A percentile compares a stretch with the other conserved stretches of the same genome.
Conservation (phyloP, 1,140 invertebrate genomes). For the Gonioctena quinquepunctata region DNA sequence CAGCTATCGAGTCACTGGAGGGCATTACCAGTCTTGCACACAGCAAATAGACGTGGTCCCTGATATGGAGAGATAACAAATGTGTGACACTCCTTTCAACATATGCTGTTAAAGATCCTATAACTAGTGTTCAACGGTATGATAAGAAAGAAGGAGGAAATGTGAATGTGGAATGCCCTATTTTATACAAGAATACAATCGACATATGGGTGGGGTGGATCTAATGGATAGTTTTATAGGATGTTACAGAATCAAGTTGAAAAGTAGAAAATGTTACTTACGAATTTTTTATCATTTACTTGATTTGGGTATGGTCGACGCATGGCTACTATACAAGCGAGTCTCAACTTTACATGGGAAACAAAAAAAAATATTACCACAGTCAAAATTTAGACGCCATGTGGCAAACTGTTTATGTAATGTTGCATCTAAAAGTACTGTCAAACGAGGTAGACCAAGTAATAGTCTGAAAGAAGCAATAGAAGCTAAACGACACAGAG, state of each 20-base stretch:
- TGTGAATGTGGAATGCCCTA: slow-evolving; percentile 14
- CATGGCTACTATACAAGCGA: slow-evolving; percentile 31
- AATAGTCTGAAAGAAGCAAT: neutral
- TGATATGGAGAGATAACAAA: slow-evolving; percentile 8
- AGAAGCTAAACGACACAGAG: neutral
- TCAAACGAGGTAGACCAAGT: neutral
- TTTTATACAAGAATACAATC: slow-evolving; percentile 20
- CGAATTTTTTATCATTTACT: slow-evolving; percentile 43
- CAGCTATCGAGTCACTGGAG: no score
- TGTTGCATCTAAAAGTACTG: neutral
- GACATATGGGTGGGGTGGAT: slow-evolving; percentile 58
- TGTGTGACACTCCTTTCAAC: neutral
- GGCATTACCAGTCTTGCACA: no score
- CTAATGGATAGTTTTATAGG: slow-evolving; percentile 55
- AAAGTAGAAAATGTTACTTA: slow-evolving; percentile 55
- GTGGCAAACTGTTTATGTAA: neutral
- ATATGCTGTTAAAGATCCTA: slow-evolving; percentile 9
- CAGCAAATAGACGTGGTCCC: no score
- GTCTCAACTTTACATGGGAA: slow-evolving; percentile 45
- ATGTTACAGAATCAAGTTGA: slow-evolving; percentile 53
- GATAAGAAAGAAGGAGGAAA: slow-evolving; percentile 23
- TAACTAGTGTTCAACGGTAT: slow-evolving; percentile 1
- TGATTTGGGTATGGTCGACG: slow-evolving; percentile 38
- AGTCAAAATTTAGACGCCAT: neutral
- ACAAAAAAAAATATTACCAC: neutral